Conservation (phyloP, 2,797 vertebrate genomes). For the Gymnoscopelus braueri region DNA sequence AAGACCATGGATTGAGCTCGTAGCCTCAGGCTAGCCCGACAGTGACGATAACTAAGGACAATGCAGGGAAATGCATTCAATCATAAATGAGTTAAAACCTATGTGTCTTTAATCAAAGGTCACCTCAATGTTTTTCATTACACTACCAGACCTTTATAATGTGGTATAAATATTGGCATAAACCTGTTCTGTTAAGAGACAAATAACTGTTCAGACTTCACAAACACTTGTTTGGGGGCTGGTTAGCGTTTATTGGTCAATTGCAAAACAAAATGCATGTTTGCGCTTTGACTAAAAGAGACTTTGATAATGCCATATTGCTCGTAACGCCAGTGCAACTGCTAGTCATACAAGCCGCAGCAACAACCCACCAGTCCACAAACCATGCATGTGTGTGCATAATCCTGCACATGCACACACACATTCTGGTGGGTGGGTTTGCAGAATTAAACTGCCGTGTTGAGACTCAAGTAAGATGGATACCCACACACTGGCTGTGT, state of each 20-base stretch:
- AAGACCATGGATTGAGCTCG: too few species aligned
- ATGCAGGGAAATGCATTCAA: neutral
- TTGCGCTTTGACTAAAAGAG: neutral
- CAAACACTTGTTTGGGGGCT: neutral
- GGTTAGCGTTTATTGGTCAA: neutral
- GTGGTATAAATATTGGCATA: neutral
- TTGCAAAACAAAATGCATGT: conserved; percentile 4
- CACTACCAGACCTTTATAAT: too few species aligned
- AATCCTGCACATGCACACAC: conserved; percentile 12
- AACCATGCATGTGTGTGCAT: conserved; percentile 67
- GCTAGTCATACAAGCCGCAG: conserved; percentile 52
- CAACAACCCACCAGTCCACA: conserved; percentile 78
- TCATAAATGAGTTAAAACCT: neutral
- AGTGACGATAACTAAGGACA: neutral
- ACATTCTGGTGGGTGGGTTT: neutral
- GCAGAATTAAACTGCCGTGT: neutral
- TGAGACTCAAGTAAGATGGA: conserved; percentile 9
- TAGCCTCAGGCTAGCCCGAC: too few species aligned
- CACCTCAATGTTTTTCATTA: too few species aligned
- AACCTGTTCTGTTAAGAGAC: neutral
- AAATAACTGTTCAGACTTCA: neutral
- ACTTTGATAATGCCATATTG: conserved; percentile 47
- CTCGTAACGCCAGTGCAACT: conserved; percentile 68
- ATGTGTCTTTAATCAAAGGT: neutral
- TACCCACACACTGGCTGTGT: neutral